Percentiles rank a stretch among this genome's conserved stretches.
phyloP scores from a whole-genome alignment of 2,113 vertebrate genomes.

The Orcinus orca region DNA sequence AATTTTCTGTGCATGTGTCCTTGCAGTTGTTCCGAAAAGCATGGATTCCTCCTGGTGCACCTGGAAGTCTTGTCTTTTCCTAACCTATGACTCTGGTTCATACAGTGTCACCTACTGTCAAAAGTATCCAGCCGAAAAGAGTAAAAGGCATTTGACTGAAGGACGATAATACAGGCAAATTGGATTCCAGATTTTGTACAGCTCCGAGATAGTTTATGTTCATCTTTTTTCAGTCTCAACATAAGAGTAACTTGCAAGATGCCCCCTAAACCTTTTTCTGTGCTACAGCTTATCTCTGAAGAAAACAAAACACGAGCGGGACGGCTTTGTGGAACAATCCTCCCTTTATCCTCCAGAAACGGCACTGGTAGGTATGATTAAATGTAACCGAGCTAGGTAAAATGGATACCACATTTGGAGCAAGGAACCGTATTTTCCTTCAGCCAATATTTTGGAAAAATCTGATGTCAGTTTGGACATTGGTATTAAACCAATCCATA shows the following conservation, averaged over 20 bases:
- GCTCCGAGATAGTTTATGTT: background rate
- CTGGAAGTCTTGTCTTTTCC: background rate
- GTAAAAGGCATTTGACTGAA: background rate
- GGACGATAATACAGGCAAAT: conserved; percentile 29
- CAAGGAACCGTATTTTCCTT: conserved; percentile 46
- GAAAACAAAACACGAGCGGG: background rate
- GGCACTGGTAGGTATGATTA: conserved; percentile 46
- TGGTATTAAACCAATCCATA: conserved; percentile 70
- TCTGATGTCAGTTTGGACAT: conserved; percentile 76
- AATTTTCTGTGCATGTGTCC: background rate
- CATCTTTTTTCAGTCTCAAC: background rate
- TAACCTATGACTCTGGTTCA: background rate
- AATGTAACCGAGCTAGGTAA: conserved; percentile 66
- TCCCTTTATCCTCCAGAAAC: background rate
- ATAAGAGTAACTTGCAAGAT: background rate
- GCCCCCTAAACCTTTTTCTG: background rate
- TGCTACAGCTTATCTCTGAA: background rate
- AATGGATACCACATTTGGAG: conserved; percentile 75
- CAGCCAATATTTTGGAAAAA: conserved; percentile 68
- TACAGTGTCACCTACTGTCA: background rate
- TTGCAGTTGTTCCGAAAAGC: background rate
- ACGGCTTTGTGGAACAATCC: background rate
- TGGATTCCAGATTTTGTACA: background rate
- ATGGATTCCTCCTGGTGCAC: background rate
- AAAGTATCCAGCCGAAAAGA: background rate